Conservation (phyloP, 2,113 vertebrate genomes). For the Sander lucioperca region DNA sequence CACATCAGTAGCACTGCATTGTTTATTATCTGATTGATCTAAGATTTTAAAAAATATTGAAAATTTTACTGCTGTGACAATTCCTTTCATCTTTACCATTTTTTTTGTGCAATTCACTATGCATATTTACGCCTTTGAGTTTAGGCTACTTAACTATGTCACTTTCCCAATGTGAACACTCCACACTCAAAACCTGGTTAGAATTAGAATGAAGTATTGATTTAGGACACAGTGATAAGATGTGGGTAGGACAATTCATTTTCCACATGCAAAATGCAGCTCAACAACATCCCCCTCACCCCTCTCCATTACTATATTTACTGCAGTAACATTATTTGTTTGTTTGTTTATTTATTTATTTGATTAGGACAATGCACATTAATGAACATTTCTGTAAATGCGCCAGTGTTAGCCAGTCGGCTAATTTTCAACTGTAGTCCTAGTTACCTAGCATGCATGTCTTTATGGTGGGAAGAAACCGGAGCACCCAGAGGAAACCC, state of each 20-base stretch:
- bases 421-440: too few relatives aligned
- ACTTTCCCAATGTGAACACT: not conserved
- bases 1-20: not conserved
- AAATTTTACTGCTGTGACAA: not conserved
- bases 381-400: too few relatives aligned
- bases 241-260: not conserved
- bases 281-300: not conserved
- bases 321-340: not conserved
- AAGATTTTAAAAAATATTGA: not conserved
- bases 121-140: not conserved
- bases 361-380: too few relatives aligned
- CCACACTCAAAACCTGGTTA: not conserved
- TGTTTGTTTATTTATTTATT: too few relatives aligned
- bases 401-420: too few relatives aligned
- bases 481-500: too few relatives aligned
- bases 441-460: too few relatives aligned
- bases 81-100: not conserved
- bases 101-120: conserved; percentile 1
- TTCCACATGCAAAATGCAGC: conserved; percentile 1
- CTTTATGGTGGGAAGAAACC: too few relatives aligned
- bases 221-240: not conserved
- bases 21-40: not conserved
- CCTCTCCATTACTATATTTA: not conserved
- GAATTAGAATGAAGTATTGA: conserved; percentile 1
- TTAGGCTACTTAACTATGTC: not conserved